Evolutionary conservation across 2,888 invertebrate genomes (phyloP), one percentile per base, ranked within the genome.

Genomic region (Harpalus rufipes): DNA sequence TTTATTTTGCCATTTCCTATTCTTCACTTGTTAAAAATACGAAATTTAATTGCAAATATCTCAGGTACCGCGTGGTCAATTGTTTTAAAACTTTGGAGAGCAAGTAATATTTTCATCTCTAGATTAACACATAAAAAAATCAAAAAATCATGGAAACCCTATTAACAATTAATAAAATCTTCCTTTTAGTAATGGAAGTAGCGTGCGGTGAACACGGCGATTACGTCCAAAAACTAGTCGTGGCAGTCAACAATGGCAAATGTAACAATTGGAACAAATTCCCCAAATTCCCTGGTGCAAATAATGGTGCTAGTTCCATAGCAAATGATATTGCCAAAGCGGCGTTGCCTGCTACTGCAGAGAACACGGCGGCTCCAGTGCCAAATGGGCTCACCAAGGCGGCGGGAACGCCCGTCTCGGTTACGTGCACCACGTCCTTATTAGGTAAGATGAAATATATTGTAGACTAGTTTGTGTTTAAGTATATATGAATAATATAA

Each of bases 181-280:
- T 63, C 25, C 59, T 91, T 92, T 25, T 92, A 97, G 98, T 98
- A 78, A 97, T 98, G 95, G 98, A 98, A 91, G 97, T 98, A 61
- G 98, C 98, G 0, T 96, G 97, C 78, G 98, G 98, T 0, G 98
- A 98, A 90, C 97, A 98, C 89, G 98, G 98, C 51, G 97, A 97
- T 87, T 96, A 96, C 91, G 95, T 97, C 18, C 95, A 96, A 88
- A 96, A 96, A 89, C 92, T 97, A 86, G 97, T 97, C 85, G 93
- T 95, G 89, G 96, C 97, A 7, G 96, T 97, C 65, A 95, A 96
- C 89, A 95, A 94, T 86, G 96, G 97, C 72, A 94, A 94, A 90
- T 96, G 96, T 88, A 95, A 94, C 87, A 93, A 92, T 87, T 94
- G 93, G 86, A 90, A 90, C 83, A 90, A 90, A 86, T 85, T 86